Conservation (phyloP, 1,140 invertebrate genomes). For the Oncopeltus fasciatus region DNA sequence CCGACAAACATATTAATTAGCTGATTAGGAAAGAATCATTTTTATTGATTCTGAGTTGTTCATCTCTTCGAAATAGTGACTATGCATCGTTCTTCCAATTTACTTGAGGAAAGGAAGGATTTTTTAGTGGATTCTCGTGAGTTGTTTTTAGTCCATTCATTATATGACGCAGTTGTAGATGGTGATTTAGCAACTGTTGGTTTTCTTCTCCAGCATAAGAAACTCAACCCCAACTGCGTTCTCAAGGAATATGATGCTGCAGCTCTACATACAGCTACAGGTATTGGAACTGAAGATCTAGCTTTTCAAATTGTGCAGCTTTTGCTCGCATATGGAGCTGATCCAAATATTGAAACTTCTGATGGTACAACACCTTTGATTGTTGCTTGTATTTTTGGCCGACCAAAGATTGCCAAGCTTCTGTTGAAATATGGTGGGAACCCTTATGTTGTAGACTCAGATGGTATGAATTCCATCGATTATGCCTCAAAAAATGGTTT, state of each 20-base stretch:
- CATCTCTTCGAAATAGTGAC: too few species aligned
- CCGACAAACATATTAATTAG: too few species aligned
- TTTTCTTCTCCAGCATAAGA: background rate
- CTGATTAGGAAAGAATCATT: too few species aligned
- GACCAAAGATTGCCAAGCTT: conserved; percentile 1
- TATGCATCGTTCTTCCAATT: background rate
- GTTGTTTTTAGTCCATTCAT: background rate
- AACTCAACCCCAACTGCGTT: conserved; percentile 2
- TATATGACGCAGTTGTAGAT: conserved; percentile 1
- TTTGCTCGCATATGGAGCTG: background rate
- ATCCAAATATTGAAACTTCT: conserved; percentile 7
- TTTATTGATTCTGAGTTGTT: too few species aligned
- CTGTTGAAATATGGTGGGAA: background rate
- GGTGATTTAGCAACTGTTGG: background rate
- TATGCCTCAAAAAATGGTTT: background rate
- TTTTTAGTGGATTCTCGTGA: background rate
- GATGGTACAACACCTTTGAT: conserved; percentile 9
- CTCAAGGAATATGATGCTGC: background rate
- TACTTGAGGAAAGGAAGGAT: background rate
- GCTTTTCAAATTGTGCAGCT: background rate
- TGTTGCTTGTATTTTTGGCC: background rate
- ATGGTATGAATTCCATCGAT: conserved; percentile 4
- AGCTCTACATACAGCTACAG: conserved; percentile 5
- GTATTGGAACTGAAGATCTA: conserved; percentile 1
- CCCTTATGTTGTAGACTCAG: background rate